Evolutionary conservation across 2,113 vertebrate genomes (phyloP), one percentile per base, ranked within the genome.

Genomic region (Campylomormyrus numenius): DNA sequence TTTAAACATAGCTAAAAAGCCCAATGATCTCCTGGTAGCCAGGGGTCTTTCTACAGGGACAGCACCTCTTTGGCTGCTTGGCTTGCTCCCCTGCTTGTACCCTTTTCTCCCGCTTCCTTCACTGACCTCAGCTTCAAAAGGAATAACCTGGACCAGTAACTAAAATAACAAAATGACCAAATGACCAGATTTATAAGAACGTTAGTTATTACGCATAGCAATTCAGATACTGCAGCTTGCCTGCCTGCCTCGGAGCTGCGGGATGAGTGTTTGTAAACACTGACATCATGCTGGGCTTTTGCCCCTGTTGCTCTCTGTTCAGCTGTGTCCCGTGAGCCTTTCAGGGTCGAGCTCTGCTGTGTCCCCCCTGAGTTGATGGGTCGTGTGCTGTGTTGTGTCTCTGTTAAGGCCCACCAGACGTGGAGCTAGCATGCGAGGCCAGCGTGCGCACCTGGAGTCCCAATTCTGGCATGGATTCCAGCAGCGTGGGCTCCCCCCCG

Each of bases 371-470:
- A 83, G 13, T 58, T 77, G n/a, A 46, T n/a, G 48, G 66, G 66
- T 83, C 27, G 7, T 11, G 39, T 84, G 50, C 50, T 89, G 74
- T 42, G 17, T 50, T 90, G 5, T 85, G 87, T 87, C 88, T 92
- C 70, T 90, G 91, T 88, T 52, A 91, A 99, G 98, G 98, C 31
- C 98, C 98, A 87, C 98, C 98, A 90, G 98, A 99, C 1, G 98
- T 99, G 66, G 98, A 99, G 93, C 98, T 99, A 91, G 96, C 96
- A 5, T 99, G 98, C 90, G 98, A 99, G 92, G 97, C 98, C 91
- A 99, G 97, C 1, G 98, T 99, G 58, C 96, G 97, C 56, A 99
- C 98, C 0, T 99, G 98, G 98, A 99, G 98, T 66, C 98, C 98
- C 50, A 97, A 98, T 89, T 97, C 97, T 0, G 97, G 97, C 0